These are phyloP conservation scores for Heliconius cydno DNA, from an alignment of 2,888 invertebrate species.

Conservation along the genomic window DNA sequence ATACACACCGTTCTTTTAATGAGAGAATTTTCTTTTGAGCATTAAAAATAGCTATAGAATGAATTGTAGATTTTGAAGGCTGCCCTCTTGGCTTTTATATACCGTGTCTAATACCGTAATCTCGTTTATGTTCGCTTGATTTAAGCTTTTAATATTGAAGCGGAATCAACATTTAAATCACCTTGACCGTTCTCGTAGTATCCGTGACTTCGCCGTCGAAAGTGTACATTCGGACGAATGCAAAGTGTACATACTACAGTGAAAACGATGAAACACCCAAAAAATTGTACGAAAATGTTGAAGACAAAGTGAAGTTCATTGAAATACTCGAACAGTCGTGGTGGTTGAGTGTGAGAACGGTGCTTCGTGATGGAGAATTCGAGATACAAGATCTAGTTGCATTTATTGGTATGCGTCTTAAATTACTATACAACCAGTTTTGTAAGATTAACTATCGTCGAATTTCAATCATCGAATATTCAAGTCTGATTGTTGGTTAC, in stretches of 20 bases:
- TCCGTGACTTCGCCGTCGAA: slow-evolving; percentile 83
- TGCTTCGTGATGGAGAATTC: slow-evolving; percentile 70
- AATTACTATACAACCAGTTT: slow-evolving; percentile 26
- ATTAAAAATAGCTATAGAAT: slow-evolving; percentile 11
- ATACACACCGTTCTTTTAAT: slow-evolving; percentile 6
- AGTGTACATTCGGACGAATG: slow-evolving; percentile 79
- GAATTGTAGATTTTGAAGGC: slow-evolving; percentile 23
- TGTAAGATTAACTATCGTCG: slow-evolving; percentile 8
- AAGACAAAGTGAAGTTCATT: slow-evolving; percentile 63
- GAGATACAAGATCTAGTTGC: slow-evolving; percentile 82
- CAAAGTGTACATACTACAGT: slow-evolving; percentile 74
- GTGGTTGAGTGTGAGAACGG: slow-evolving; percentile 74
- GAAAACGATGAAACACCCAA: slow-evolving; percentile 71
- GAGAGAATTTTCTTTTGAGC: neutral
- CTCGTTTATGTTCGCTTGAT: slow-evolving; percentile 38
- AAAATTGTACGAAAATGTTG: slow-evolving; percentile 49
- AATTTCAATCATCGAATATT: slow-evolving; percentile 1
- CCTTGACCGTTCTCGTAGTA: slow-evolving; percentile 72
- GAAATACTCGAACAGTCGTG: slow-evolving; percentile 68
- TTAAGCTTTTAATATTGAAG: slow-evolving; percentile 29
- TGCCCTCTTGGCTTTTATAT: slow-evolving; percentile 13
- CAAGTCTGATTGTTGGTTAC: neutral
- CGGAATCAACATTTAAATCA: slow-evolving; percentile 47
- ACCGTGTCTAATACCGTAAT: slow-evolving; percentile 40
- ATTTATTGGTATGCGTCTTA: slow-evolving; percentile 70